Percentiles rank a stretch among this genome's conserved stretches.
Evolutionary conservation across 2,113 vertebrate species (phyloP).

Genomic region (Marmota monax): DNA sequence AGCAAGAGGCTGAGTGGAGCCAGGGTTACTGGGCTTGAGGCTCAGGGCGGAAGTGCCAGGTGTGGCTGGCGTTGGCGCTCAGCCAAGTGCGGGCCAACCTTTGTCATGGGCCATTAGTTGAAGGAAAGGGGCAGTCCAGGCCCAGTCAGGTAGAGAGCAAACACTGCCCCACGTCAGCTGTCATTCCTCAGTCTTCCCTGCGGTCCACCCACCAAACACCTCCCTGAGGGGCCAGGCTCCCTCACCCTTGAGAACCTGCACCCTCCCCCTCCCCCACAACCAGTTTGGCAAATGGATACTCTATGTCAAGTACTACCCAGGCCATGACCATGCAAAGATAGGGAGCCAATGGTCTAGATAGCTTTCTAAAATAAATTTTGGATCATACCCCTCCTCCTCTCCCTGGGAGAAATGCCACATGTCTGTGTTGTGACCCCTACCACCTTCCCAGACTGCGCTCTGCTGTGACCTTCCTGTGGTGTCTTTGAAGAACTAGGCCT

Average conservation of each 20-base stretch:
- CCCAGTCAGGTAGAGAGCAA: neutral
- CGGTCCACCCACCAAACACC: neutral
- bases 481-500: neutral
- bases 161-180: neutral
- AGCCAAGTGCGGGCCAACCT: neutral
- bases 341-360: neutral
- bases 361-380: neutral
- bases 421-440: neutral
- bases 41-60: neutral
- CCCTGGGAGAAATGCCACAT: neutral
- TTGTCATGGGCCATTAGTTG: neutral
- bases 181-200: neutral
- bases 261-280: neutral
- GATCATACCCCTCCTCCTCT: neutral
- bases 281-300: neutral
- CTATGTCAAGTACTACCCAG: neutral
- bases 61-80: neutral
- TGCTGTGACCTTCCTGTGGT: neutral
- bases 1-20: constrained; percentile 40
- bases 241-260: neutral
- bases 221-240: neutral
- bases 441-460: neutral
- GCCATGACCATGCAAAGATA: neutral
- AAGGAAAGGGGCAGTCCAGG: neutral
- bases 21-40: neutral